phyloP scores from a whole-genome alignment of 2,113 vertebrate genomes.

The Dasyprocta punctata region DNA sequence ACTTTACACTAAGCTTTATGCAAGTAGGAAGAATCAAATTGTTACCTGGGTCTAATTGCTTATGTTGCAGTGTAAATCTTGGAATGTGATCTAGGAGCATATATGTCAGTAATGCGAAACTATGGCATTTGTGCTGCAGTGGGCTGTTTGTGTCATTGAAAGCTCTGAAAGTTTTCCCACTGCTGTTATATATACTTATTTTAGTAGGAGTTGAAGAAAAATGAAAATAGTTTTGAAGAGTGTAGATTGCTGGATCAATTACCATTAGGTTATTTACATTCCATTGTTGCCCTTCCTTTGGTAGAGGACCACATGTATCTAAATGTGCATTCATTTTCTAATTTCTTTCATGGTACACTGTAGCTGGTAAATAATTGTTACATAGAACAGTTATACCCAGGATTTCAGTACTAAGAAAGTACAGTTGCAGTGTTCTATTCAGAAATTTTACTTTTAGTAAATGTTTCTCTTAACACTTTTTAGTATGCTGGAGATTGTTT shows the following conservation, averaged over 20 bases:
- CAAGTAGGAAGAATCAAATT: constrained; percentile 2
- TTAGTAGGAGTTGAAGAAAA: not conserved
- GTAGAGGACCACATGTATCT: not conserved
- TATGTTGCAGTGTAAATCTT: not conserved
- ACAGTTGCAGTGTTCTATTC: not conserved
- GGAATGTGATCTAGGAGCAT: not conserved
- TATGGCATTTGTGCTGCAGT: not conserved
- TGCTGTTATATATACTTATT: not conserved
- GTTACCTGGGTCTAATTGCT: not conserved
- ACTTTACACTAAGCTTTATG: not conserved
- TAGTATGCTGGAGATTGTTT: not conserved
- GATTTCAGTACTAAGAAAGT: not conserved
- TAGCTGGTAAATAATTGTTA: not conserved
- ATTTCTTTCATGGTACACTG: not conserved
- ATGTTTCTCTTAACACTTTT: not conserved
- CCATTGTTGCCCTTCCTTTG: not conserved
- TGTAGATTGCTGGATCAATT: not conserved
- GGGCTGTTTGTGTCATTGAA: not conserved
- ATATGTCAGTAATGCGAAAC: not conserved
- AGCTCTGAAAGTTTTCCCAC: not conserved
- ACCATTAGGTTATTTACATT: not conserved
- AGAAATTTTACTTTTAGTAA: constrained; percentile 27
- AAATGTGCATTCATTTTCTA: not conserved
- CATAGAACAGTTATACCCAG: not conserved
- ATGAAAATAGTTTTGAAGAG: not conserved